Percentiles rank a stretch among this genome's conserved stretches.
phyloP scores from a whole-genome alignment of 2,888 invertebrate species.

The Tetragonula carbonaria region DNA sequence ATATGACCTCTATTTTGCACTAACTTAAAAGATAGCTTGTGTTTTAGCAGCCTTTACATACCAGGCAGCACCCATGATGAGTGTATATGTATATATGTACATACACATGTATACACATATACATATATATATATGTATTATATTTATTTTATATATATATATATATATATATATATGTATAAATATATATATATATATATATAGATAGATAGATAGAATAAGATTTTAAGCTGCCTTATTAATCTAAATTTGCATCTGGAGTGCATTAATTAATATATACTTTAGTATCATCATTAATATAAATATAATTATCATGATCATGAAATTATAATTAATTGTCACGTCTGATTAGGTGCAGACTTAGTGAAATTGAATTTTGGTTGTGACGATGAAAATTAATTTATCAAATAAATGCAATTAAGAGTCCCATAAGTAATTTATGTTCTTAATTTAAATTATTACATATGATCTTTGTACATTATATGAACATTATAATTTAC shows the following conservation, averaged over 20 bases:
- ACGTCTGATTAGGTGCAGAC: slow-evolving; percentile 41
- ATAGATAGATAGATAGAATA: slow-evolving; percentile 40
- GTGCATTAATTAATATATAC: neutral
- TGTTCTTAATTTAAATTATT: slow-evolving; percentile 22
- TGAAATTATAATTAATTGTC: neutral
- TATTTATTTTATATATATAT: neutral
- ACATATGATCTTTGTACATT: slow-evolving; percentile 15
- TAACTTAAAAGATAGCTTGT: slow-evolving; percentile 63
- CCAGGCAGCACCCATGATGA: slow-evolving; percentile 82
- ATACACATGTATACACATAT: slow-evolving; percentile 39
- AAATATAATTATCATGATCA: slow-evolving; percentile 6
- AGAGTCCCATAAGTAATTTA: slow-evolving; percentile 21
- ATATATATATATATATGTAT: slow-evolving; percentile 33
- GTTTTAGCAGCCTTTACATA: slow-evolving; percentile 68
- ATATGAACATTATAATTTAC: slow-evolving; percentile 85
- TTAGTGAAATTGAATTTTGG: slow-evolving; percentile 43
- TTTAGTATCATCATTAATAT: neutral
- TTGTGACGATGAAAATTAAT: slow-evolving; percentile 44
- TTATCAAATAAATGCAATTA: slow-evolving; percentile 30
- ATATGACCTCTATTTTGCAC: slow-evolving; percentile 52
- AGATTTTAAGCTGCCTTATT: slow-evolving; percentile 57
- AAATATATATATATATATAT: slow-evolving; percentile 2
- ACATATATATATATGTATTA: neutral
- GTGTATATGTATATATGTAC: neutral
- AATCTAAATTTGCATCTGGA: slow-evolving; percentile 54